Evolutionary conservation across 2,888 invertebrate species (phyloP).

Genomic region (Anagyrus pseudococci): DNA sequence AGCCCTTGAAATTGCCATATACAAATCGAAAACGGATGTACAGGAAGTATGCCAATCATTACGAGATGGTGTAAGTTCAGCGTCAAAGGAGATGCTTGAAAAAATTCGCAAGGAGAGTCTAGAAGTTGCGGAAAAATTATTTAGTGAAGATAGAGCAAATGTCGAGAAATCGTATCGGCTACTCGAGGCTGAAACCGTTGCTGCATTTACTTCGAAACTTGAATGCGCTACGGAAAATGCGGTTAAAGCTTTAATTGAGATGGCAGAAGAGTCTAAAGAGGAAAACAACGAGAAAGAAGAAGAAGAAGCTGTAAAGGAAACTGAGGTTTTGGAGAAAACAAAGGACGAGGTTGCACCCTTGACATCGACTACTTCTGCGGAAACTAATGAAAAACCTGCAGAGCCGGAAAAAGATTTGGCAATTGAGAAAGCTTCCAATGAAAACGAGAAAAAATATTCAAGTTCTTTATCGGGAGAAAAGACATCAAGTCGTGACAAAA

Average conservation of each 20-base stretch:
- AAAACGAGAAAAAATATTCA: slow-evolving; percentile 8
- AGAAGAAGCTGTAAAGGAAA: slow-evolving; percentile 32
- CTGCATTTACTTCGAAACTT: slow-evolving; percentile 54
- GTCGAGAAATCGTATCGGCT: slow-evolving; percentile 49
- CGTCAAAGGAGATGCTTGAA: slow-evolving; percentile 55
- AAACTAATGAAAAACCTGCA: slow-evolving; percentile 17
- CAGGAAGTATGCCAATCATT: slow-evolving; percentile 58
- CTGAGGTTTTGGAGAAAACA: slow-evolving; percentile 5
- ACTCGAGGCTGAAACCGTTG: slow-evolving; percentile 51
- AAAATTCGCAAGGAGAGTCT: slow-evolving; percentile 54
- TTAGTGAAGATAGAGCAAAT: slow-evolving; percentile 45
- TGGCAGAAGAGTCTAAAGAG: slow-evolving; percentile 59
- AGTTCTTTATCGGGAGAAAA: neutral
- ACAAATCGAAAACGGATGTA: slow-evolving; percentile 59
- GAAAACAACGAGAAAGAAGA: slow-evolving; percentile 44
- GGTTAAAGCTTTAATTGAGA: slow-evolving; percentile 58
- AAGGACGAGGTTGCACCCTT: slow-evolving; percentile 33
- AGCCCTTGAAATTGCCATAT: slow-evolving; percentile 58
- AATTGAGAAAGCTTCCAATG: slow-evolving; percentile 41
- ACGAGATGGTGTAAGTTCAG: slow-evolving; percentile 53
- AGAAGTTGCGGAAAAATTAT: slow-evolving; percentile 50
- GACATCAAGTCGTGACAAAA: neutral
- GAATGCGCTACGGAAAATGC: slow-evolving; percentile 59
- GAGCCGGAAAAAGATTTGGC: slow-evolving; percentile 1
- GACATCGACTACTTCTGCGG: slow-evolving; percentile 31